Conservation (phyloP, 2,888 invertebrate genomes). For the Clivina fossor region DNA sequence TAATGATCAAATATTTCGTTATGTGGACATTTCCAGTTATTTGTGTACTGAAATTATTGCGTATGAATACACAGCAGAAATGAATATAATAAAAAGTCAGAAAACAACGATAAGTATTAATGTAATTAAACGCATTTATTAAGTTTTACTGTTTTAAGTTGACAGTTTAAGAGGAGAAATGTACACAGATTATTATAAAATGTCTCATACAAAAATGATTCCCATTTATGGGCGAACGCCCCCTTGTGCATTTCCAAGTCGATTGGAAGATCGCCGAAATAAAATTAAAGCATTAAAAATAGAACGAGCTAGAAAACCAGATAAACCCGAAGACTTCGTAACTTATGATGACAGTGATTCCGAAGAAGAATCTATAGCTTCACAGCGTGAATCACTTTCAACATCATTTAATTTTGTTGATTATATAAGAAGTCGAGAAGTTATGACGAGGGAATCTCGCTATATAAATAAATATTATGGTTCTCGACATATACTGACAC, state of each 20-base stretch:
- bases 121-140: too few species aligned
- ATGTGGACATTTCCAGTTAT: too few species aligned
- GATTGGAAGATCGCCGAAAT: slow-evolving; percentile 73
- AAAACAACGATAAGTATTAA: too few species aligned
- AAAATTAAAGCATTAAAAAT: slow-evolving; percentile 65
- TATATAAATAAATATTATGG: slow-evolving; percentile 78
- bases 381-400: slow-evolving; percentile 70
- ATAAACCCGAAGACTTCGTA: slow-evolving; percentile 88
- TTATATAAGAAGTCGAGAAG: slow-evolving; percentile 78
- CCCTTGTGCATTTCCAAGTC: slow-evolving; percentile 71
- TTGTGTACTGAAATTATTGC: too few species aligned
- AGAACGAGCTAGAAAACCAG: slow-evolving; percentile 77
- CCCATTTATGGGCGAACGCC: slow-evolving; percentile 75
- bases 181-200: slow-evolving; percentile 45
- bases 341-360: slow-evolving; percentile 87
- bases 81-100: too few species aligned
- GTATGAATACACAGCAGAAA: too few species aligned
- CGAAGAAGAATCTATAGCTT: slow-evolving; percentile 75
- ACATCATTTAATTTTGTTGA: slow-evolving; percentile 87
- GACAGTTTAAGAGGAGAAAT: neutral
- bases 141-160: neutral
- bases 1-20: too few species aligned
- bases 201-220: slow-evolving; percentile 73
- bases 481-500: slow-evolving; percentile 83
- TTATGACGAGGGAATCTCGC: slow-evolving; percentile 68